Evolutionary conservation across 1,140 invertebrate species (phyloP), one percentile per base, ranked within the genome.

Genomic region (Araneus ventricosus): DNA sequence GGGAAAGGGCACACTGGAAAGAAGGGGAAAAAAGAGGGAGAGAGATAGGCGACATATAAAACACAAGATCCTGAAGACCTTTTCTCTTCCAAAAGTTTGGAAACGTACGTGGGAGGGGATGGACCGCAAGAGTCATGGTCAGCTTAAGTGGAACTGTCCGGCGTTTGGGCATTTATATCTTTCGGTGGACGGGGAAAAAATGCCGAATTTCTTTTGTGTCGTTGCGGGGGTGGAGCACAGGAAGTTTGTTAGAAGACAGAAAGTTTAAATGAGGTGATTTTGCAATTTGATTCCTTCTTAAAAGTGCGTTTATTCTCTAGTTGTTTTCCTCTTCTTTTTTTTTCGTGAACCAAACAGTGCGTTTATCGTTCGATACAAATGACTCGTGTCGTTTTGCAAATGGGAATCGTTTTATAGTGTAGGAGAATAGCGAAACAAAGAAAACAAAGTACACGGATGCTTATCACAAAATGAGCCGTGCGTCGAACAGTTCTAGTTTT

Each of bases 111-210:
- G 30, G 70, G 75, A 39, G 45, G 57, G 52, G 75, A 63, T 37
- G 34, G 79, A 82, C 45, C 27, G 20, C 30, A 82, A 82, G 89
- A 90, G 79, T 90, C 89, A 90, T 90, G 89, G 89, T 90, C 89
- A 90, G 34, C 89, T 82, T 90, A 90, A 90, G 88, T 82, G 88
- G 88, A 90, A 80, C 88, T 45, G 89, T 82, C 57, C 41, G 20
- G 57, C 4, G 75, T 45, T 63, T 30, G 24, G 20, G 70, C 45
- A 79, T 89, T 89, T 52, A 79, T 89, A 79, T 89, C 41, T 89
- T 41, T 75, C 61, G 61, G 27, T 27, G 17, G 10, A 27, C 2
- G 17, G 8, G 27, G 27, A 22, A 57, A 70, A 88, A 57, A 27
- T 82, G 39, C n/a, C 30, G 37, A n/a, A 14, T 41, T 45, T 86